These are phyloP conservation scores for Therioaphis trifolii DNA, from an alignment of 2,888 invertebrate species.

Conservation along the genomic window DNA sequence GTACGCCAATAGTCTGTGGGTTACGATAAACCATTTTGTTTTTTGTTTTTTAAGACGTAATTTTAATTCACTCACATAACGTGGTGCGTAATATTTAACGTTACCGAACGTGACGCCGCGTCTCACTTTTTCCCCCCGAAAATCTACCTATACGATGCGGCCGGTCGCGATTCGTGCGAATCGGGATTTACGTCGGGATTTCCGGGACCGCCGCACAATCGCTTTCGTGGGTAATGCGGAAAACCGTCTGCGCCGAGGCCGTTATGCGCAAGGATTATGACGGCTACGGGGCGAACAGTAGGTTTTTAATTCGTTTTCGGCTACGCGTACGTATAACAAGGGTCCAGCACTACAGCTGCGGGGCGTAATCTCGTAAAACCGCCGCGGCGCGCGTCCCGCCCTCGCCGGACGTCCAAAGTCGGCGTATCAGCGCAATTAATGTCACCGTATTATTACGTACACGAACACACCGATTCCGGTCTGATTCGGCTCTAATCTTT, in stretches of 20 bases:
- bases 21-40: too few species aligned
- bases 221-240: neutral
- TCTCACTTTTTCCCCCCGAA: too few species aligned
- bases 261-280: neutral
- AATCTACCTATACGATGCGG: too few species aligned
- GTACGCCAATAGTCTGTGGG: too few species aligned
- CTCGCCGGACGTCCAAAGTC: neutral
- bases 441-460: neutral
- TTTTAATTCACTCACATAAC: too few species aligned
- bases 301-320: slow-evolving; percentile 37
- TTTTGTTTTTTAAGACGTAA: too few species aligned
- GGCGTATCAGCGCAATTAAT: neutral
- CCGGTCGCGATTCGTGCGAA: too few species aligned
- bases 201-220: too few species aligned
- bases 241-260: neutral
- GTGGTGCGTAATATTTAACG: too few species aligned
- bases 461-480: neutral
- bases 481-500: neutral
- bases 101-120: too few species aligned
- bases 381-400: neutral
- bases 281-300: neutral
- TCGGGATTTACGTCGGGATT: too few species aligned
- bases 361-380: slow-evolving; percentile 17
- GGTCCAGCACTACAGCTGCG: neutral
- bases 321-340: neutral